These are phyloP conservation scores for Ophiodon elongatus DNA, from an alignment of 2,113 vertebrate species.

Conservation along the genomic window DNA sequence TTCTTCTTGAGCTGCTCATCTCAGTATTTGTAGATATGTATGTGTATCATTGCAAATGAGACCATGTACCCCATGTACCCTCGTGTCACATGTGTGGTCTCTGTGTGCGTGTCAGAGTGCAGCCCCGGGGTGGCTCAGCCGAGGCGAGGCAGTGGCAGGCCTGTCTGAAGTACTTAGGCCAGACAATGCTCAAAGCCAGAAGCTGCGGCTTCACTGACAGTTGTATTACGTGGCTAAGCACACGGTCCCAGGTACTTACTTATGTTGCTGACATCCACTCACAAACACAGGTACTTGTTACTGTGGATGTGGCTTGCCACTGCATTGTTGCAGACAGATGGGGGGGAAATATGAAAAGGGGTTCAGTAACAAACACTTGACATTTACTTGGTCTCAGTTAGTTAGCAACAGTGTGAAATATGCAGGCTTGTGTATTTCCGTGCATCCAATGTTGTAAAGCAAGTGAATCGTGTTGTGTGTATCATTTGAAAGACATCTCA, in stretches of 20 bases:
- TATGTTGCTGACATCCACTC: constrained; percentile 31
- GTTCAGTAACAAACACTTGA: background rate
- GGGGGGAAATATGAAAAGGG: background rate
- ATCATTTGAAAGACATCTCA: background rate
- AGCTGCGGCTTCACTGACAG: constrained; percentile 50
- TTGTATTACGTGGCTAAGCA: constrained; percentile 58
- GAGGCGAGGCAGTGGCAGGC: constrained; percentile 43
- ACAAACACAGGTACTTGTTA: constrained; percentile 25
- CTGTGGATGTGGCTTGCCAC: constrained; percentile 1
- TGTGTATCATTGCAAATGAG: background rate
- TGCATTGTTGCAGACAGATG: background rate
- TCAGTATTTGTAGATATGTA: background rate
- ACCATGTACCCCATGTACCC: background rate
- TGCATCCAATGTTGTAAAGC: background rate
- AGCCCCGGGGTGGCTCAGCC: constrained; percentile 39
- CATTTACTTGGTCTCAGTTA: background rate
- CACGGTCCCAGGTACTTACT: constrained; percentile 54
- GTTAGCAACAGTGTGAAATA: constrained; percentile 1
- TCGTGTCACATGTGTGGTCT: constrained; percentile 18
- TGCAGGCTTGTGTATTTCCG: background rate
- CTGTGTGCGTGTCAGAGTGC: constrained; percentile 14
- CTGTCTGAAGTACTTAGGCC: constrained; percentile 62
- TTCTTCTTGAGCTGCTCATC: background rate
- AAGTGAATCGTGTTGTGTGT: background rate
- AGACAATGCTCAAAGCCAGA: constrained; percentile 54